These are phyloP conservation scores for Danio tinwini DNA, from an alignment of 2,797 vertebrate genomes.

Conservation along the genomic window DNA sequence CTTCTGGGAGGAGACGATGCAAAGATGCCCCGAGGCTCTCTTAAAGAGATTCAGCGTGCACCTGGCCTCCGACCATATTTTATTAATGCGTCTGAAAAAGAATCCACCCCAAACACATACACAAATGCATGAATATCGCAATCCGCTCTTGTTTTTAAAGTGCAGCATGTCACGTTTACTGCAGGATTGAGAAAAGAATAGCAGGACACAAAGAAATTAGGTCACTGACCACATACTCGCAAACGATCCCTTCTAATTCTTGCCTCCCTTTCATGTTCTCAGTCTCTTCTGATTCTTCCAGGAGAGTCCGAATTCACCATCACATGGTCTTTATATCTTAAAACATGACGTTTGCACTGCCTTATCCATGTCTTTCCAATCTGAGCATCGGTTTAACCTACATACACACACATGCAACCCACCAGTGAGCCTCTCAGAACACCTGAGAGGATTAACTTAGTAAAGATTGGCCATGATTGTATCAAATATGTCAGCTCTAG, in stretches of 20 bases:
- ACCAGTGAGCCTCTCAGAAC: slow-evolving; percentile 31
- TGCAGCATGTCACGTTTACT: slow-evolving; percentile 27
- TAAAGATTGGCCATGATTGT: slow-evolving; percentile 25
- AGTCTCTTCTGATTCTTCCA: background rate
- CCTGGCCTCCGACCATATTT: slow-evolving; percentile 65
- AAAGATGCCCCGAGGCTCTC: slow-evolving; percentile 62
- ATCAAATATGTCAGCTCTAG: slow-evolving; percentile 41
- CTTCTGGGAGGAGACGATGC: slow-evolving; percentile 52
- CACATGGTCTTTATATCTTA: background rate
- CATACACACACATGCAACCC: slow-evolving; percentile 37
- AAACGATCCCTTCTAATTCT: background rate
- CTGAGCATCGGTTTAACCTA: slow-evolving; percentile 21
- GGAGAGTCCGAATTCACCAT: background rate
- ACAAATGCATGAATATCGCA: slow-evolving; percentile 31
- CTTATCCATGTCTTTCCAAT: background rate
- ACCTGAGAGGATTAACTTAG: slow-evolving; percentile 43
- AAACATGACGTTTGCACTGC: background rate
- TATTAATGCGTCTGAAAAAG: slow-evolving; percentile 65
- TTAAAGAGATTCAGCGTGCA: slow-evolving; percentile 64
- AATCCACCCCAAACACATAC: slow-evolving; percentile 53
- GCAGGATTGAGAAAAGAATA: slow-evolving; percentile 35
- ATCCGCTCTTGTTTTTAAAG: slow-evolving; percentile 42
- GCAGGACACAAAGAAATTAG: slow-evolving; percentile 51
- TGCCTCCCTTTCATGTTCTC: background rate
- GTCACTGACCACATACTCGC: slow-evolving; percentile 50